phyloP scores from a whole-genome alignment of 2,888 invertebrate species.

The Parochlus steinenii region DNA sequence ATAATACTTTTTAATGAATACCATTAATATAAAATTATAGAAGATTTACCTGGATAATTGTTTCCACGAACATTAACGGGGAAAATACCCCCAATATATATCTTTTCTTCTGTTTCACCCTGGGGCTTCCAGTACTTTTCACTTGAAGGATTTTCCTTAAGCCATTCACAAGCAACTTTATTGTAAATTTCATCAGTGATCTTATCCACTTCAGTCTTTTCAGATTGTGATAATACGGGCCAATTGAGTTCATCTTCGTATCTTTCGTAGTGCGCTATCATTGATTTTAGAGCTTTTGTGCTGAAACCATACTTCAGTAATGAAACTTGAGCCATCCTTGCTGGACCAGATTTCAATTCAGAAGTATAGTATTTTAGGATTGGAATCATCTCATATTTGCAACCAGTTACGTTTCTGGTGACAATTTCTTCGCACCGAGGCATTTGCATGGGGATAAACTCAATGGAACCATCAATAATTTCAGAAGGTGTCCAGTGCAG shows the following conservation, averaged over 20 bases:
- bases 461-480: conserved; percentile 33
- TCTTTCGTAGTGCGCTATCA: too few relatives aligned
- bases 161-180: conserved; percentile 47
- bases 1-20: too few relatives aligned
- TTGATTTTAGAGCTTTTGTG: too few relatives aligned
- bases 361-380: conserved; percentile 51
- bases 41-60: conserved; percentile 25
- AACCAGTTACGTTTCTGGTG: conserved; percentile 26
- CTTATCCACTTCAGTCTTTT: too few relatives aligned
- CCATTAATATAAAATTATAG: neutral
- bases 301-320: conserved; percentile 29
- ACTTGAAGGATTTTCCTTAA: conserved; percentile 31
- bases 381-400: conserved; percentile 51
- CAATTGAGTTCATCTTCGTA: too few relatives aligned
- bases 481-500: conserved; percentile 52
- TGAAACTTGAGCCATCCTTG: conserved; percentile 34
- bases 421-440: conserved; percentile 38
- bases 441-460: conserved; percentile 39
- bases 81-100: conserved; percentile 30
- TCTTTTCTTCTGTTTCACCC: conserved; percentile 20
- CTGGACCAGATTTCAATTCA: conserved; percentile 34
- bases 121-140: conserved; percentile 33
- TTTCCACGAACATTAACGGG: conserved; percentile 42
- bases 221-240: too few relatives aligned
- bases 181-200: conserved; percentile 17